phyloP scores from a whole-genome alignment of 1,140 invertebrate species.

The Drosophila virilis region DNA sequence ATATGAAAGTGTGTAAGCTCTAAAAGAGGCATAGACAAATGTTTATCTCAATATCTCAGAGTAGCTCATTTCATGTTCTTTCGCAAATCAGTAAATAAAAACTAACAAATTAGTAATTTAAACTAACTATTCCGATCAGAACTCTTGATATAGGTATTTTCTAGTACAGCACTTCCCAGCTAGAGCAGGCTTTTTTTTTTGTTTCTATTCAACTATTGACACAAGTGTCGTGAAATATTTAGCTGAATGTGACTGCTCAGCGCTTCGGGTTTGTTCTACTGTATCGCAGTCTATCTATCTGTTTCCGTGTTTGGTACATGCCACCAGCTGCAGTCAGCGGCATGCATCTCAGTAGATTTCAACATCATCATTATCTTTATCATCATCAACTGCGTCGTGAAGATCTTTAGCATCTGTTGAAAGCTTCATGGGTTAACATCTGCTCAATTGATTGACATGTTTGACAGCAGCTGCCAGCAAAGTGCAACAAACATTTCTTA shows the following conservation, averaged over 20 bases:
- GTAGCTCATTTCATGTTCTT: too few relatives aligned
- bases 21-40: not conserved
- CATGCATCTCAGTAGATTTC: slow-evolving; percentile 30
- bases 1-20: not conserved
- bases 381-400: slow-evolving; percentile 8
- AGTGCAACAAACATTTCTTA: slow-evolving; percentile 44
- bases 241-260: slow-evolving; percentile 37
- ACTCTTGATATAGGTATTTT: not conserved
- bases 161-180: slow-evolving; percentile 4
- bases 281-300: slow-evolving; percentile 9
- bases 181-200: slow-evolving; percentile 8
- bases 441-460: slow-evolving; percentile 59
- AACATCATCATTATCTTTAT: slow-evolving; percentile 17
- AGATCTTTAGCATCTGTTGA: slow-evolving; percentile 39
- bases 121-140: not conserved
- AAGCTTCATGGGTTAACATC: slow-evolving; percentile 29
- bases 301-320: slow-evolving; percentile 64
- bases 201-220: slow-evolving; percentile 61
- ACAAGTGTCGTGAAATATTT: slow-evolving; percentile 65
- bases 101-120: too few relatives aligned
- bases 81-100: too few relatives aligned
- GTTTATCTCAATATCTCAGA: not conserved
- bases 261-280: slow-evolving; percentile 21
- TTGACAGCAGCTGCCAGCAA: slow-evolving; percentile 64
- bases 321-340: slow-evolving; percentile 28